phyloP scores from a whole-genome alignment of 2,113 vertebrate genomes.

The Colistium nudipinnis region DNA sequence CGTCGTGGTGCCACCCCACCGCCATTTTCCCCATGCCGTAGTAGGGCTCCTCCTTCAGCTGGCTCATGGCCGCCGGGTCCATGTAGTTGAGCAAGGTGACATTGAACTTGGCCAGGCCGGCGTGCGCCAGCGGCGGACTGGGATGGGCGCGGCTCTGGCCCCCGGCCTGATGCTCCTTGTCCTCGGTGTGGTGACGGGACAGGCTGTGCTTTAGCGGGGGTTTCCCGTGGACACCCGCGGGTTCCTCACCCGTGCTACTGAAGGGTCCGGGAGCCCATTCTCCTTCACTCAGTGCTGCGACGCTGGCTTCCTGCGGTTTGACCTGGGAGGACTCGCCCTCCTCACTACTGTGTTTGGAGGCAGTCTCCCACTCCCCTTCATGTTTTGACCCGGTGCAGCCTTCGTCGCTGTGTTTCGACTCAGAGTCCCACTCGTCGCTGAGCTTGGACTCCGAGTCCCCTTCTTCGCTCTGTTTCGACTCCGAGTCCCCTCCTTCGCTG shows the following conservation, averaged over 20 bases:
- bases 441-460: slow-evolving; percentile 78
- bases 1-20: slow-evolving; percentile 97
- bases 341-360: slow-evolving; percentile 70
- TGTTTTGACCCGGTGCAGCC: slow-evolving; percentile 68
- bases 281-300: slow-evolving; percentile 58
- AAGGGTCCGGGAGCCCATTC: slow-evolving; percentile 41
- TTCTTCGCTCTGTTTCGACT: slow-evolving; percentile 75
- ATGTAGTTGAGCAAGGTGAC: slow-evolving; percentile 97
- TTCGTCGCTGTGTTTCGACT: slow-evolving; percentile 78
- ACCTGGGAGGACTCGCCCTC: slow-evolving; percentile 66
- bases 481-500: slow-evolving; percentile 74
- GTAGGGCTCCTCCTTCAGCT: slow-evolving; percentile 95
- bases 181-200: slow-evolving; percentile 67
- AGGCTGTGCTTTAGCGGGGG: slow-evolving; percentile 67
- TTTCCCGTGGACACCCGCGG: slow-evolving; percentile 50
- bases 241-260: slow-evolving; percentile 22
- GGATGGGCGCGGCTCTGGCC: slow-evolving; percentile 75
- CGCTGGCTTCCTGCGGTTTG: slow-evolving; percentile 24
- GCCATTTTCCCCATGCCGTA: slow-evolving; percentile 98
- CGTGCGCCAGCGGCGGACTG: slow-evolving; percentile 54
- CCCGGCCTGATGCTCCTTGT: slow-evolving; percentile 58
- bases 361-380: slow-evolving; percentile 68
- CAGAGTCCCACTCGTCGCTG: slow-evolving; percentile 77
- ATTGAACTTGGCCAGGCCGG: slow-evolving; percentile 82
- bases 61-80: slow-evolving; percentile 90